These are phyloP conservation scores for Sylvia borin DNA, from an alignment of 2,797 vertebrate species.

Conservation along the genomic window DNA sequence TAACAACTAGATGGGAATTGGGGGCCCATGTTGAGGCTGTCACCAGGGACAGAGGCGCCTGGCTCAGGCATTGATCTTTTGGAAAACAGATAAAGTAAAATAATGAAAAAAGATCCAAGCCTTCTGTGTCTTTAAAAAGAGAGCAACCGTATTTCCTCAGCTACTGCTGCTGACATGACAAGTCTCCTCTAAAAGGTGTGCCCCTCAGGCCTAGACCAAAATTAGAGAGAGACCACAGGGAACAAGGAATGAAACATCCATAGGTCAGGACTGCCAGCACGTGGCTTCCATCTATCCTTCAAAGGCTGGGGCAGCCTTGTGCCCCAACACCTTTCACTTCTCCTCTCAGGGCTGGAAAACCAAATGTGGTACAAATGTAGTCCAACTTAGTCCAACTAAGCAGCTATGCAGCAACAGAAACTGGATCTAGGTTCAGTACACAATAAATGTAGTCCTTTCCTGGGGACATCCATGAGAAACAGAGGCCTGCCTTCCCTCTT, in stretches of 20 bases:
- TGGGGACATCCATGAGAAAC: not conserved
- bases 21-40: not conserved
- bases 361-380: too few species aligned
- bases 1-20: conserved; percentile 21
- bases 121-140: not conserved
- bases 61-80: not conserved
- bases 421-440: not conserved
- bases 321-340: not conserved
- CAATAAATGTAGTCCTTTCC: not conserved
- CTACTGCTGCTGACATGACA: not conserved
- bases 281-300: not conserved
- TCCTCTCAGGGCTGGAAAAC: not conserved
- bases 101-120: not conserved
- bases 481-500: not conserved
- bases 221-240: not conserved
- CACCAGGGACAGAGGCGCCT: rapidly evolving
- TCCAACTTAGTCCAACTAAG: not conserved
- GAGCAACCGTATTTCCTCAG: not conserved
- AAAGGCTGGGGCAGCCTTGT: not conserved
- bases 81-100: not conserved
- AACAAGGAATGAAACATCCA: not conserved
- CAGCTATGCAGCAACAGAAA: not conserved
- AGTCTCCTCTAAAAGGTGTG: not conserved
- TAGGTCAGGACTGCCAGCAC: not conserved
- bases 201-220: not conserved